phyloP scores from a whole-genome alignment of 1,140 invertebrate species.

The Lerema accius region DNA sequence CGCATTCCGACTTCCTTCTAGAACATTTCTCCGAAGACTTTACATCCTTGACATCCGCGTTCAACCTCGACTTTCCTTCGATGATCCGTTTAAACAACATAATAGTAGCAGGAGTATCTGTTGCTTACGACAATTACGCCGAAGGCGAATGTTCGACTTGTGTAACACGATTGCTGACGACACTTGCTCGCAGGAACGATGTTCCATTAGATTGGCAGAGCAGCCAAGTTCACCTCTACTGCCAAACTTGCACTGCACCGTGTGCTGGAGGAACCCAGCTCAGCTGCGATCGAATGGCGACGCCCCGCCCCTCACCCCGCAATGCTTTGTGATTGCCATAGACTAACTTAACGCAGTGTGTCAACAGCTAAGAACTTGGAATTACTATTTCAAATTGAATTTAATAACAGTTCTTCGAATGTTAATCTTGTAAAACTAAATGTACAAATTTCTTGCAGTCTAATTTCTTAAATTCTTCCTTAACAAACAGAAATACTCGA shows the following conservation, averaged over 20 bases:
- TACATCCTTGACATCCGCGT: slow-evolving; percentile 64
- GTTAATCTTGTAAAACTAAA: too few relatives aligned
- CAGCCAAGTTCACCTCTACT: slow-evolving; percentile 75
- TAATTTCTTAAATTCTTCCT: too few relatives aligned
- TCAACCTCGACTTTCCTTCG: slow-evolving; percentile 83
- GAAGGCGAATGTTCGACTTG: slow-evolving; percentile 76
- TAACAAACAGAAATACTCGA: not conserved
- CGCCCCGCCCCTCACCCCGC: slow-evolving; percentile 36
- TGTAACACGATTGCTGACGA: slow-evolving; percentile 67
- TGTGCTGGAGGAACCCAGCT: slow-evolving; percentile 25
- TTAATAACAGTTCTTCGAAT: too few relatives aligned
- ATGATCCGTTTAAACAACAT: slow-evolving; percentile 84
- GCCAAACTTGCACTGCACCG: slow-evolving; percentile 67
- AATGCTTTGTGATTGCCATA: slow-evolving; percentile 43
- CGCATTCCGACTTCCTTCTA: slow-evolving; percentile 78
- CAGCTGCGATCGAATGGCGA: slow-evolving; percentile 51
- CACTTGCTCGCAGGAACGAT: slow-evolving; percentile 74
- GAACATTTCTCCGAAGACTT: slow-evolving; percentile 74
- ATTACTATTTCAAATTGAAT: not conserved
- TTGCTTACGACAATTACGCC: slow-evolving; percentile 78
- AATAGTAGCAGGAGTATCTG: slow-evolving; percentile 78
- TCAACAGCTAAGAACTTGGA: not conserved
- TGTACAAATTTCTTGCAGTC: too few relatives aligned
- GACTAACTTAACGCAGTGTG: slow-evolving; percentile 36
- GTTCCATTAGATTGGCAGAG: slow-evolving; percentile 81